Conservation (phyloP, 2,113 vertebrate genomes). For the Cebidichthys violaceus region DNA sequence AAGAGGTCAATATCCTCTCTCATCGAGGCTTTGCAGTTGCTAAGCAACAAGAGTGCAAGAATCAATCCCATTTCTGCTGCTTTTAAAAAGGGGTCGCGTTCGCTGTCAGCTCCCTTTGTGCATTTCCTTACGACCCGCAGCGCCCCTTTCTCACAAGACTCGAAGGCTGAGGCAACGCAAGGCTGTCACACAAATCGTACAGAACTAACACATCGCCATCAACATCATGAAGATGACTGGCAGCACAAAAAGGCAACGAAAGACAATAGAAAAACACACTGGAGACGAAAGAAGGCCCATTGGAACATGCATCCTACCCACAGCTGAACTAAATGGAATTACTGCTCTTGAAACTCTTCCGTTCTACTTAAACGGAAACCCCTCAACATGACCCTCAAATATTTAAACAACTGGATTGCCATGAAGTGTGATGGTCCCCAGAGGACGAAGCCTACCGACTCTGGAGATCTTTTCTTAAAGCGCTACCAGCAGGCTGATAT, state of each 20-base stretch:
- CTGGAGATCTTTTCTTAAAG: neutral
- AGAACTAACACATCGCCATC: slow-evolving; percentile 17
- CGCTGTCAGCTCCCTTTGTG: slow-evolving; percentile 69
- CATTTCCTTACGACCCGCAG: slow-evolving; percentile 50
- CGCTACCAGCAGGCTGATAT: neutral
- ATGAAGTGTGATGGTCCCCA: neutral
- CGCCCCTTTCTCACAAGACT: slow-evolving; percentile 42
- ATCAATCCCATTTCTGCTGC: slow-evolving; percentile 77
- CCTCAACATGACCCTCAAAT: neutral
- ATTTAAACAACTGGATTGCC: neutral
- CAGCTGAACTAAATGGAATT: neutral
- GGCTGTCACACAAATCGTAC: slow-evolving; percentile 20
- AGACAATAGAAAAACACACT: neutral
- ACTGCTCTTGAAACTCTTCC: neutral
- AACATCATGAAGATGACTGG: neutral
- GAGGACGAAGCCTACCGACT: neutral
- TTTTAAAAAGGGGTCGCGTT: slow-evolving; percentile 68
- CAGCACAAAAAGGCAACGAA: neutral
- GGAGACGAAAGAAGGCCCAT: too few species aligned
- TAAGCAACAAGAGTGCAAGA: slow-evolving; percentile 77
- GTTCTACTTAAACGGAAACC: neutral
- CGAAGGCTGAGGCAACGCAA: slow-evolving; percentile 34
- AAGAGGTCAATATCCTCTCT: slow-evolving; percentile 79
- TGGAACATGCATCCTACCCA: neutral
- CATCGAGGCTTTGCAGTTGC: slow-evolving; percentile 78